Conservation (phyloP, 2,888 invertebrate genomes). For the Blastobasis lacticolella region DNA sequence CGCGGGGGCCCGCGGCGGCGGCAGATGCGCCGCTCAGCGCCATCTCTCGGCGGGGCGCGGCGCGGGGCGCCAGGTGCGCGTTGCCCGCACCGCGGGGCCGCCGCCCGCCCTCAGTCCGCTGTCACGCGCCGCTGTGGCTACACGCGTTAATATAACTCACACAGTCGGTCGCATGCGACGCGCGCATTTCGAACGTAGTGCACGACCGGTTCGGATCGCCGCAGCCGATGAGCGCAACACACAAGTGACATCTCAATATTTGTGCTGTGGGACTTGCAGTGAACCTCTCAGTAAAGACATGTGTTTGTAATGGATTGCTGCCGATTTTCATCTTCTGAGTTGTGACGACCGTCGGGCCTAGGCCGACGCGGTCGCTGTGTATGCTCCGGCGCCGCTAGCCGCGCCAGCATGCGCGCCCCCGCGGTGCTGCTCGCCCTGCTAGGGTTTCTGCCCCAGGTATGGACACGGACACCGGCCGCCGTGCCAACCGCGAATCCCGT, state of each 20-base stretch:
- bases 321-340: conserved; percentile 46
- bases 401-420: conserved; percentile 72
- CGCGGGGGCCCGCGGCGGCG: conserved; percentile 31
- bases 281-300: conserved; percentile 64
- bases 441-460: conserved; percentile 74
- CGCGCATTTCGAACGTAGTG: conserved; percentile 71
- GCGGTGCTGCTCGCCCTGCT: conserved; percentile 72
- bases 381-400: conserved; percentile 71
- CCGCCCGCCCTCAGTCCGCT: conserved; percentile 68
- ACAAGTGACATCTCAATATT: conserved; percentile 60
- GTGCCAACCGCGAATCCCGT: conserved; percentile 54
- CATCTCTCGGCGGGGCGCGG: conserved; percentile 54
- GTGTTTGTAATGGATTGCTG: conserved; percentile 72
- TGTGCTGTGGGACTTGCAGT: conserved; percentile 71
- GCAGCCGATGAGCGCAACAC: conserved; percentile 56
- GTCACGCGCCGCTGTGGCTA: conserved; percentile 61
- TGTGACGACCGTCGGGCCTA: conserved; percentile 58
- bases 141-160: conserved; percentile 47
- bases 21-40: conserved; percentile 71
- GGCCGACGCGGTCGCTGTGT: conserved; percentile 45
- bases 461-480: conserved; percentile 38
- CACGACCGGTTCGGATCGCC: conserved; percentile 67
- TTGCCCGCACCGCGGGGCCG: conserved; percentile 52
- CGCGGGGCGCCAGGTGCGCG: conserved; percentile 54
- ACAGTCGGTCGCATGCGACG: conserved; percentile 55